Evolutionary conservation across 2,888 invertebrate genomes (phyloP).

Genomic region (Ophion costatus): DNA sequence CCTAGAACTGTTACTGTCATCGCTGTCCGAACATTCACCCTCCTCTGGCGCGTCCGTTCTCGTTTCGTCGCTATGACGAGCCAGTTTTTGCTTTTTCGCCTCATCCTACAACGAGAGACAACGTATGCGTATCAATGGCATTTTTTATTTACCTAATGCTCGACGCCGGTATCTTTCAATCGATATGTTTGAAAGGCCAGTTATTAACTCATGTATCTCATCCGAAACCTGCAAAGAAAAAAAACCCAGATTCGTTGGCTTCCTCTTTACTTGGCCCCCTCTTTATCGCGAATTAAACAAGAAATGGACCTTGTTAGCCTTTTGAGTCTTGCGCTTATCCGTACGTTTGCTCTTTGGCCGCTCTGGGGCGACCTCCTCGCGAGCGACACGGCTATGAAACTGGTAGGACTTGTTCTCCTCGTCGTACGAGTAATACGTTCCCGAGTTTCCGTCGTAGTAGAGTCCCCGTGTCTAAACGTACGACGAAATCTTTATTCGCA

Average conservation of each 20-base stretch:
- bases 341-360: slow-evolving; percentile 67
- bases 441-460: slow-evolving; percentile 94
- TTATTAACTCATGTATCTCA: slow-evolving; percentile 80
- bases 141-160: slow-evolving; percentile 78
- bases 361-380: slow-evolving; percentile 54
- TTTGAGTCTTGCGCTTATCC: slow-evolving; percentile 74
- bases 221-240: slow-evolving; percentile 78
- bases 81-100: slow-evolving; percentile 76
- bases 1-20: slow-evolving; percentile 77
- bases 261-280: background rate
- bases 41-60: slow-evolving; percentile 85
- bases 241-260: background rate
- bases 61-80: slow-evolving; percentile 67
- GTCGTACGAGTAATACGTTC: slow-evolving; percentile 93
- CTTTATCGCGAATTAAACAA: background rate
- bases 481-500: slow-evolving; percentile 25
- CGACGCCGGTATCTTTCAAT: slow-evolving; percentile 78
- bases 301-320: slow-evolving; percentile 70
- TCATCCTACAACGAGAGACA: slow-evolving; percentile 80
- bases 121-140: slow-evolving; percentile 74
- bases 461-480: slow-evolving; percentile 90
- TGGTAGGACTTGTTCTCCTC: slow-evolving; percentile 90
- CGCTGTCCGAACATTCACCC: slow-evolving; percentile 88
- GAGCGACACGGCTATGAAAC: slow-evolving; percentile 89
- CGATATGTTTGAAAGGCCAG: slow-evolving; percentile 79